Evolutionary conservation across 92 coral and sea anemone genomes (phyloP).

Genomic region (Hydrozoanthus gracilis): DNA sequence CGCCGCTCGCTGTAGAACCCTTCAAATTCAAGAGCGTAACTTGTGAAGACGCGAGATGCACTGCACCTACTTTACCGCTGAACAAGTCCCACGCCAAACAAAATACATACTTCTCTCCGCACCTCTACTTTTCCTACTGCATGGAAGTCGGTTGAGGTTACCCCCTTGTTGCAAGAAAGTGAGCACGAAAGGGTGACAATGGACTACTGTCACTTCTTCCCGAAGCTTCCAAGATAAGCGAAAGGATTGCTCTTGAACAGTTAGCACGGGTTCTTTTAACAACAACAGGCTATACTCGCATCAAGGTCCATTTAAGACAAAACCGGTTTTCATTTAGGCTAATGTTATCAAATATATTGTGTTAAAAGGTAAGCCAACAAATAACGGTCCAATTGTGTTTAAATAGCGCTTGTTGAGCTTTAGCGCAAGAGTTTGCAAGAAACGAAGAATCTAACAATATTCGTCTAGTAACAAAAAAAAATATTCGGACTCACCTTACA

Average conservation of each 20-base stretch:
- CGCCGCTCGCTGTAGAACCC: too few species aligned
- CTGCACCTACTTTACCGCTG: conserved; percentile 41
- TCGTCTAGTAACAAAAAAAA: background rate
- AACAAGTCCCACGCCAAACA: conserved; percentile 67
- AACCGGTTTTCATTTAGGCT: background rate
- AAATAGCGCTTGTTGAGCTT: too few species aligned
- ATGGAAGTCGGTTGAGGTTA: conserved; percentile 20
- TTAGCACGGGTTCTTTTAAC: too few species aligned
- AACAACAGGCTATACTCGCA: background rate
- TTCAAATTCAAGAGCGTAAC: conserved; percentile 51
- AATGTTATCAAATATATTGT: background rate
- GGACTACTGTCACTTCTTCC: conserved; percentile 46
- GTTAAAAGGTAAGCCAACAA: background rate
- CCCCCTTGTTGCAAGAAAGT: conserved; percentile 25
- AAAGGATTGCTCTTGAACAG: background rate
- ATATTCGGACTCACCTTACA: background rate
- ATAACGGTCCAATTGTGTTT: background rate
- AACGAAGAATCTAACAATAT: too few species aligned
- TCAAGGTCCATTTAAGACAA: background rate
- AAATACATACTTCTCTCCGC: conserved; percentile 21
- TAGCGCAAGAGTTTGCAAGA: too few species aligned
- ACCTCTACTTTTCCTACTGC: conserved; percentile 5
- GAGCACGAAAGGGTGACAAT: conserved; percentile 19
- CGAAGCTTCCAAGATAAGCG: conserved; percentile 43
- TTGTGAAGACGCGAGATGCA: conserved; percentile 41